These are phyloP conservation scores for Fabriciana adippe DNA, from an alignment of 2,888 invertebrate species.

Conservation along the genomic window DNA sequence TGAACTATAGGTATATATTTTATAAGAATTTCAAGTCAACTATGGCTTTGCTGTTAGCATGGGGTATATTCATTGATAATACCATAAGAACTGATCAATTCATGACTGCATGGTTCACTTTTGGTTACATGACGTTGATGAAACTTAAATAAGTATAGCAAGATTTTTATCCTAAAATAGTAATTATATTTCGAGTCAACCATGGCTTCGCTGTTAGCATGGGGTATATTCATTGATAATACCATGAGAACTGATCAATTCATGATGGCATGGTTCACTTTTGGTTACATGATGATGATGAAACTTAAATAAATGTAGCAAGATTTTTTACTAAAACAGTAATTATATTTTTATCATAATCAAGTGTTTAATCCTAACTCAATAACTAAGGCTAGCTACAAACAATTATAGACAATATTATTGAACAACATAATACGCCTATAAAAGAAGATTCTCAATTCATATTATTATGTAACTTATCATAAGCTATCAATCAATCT, in stretches of 20 bases:
- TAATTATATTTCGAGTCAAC: too few relatives aligned
- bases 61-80: constrained; percentile 2
- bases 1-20: not conserved
- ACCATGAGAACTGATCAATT: not conserved
- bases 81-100: not conserved
- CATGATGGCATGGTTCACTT: not conserved
- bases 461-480: too few relatives aligned
- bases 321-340: too few relatives aligned
- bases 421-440: too few relatives aligned
- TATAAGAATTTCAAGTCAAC: not conserved
- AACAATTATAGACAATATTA: too few relatives aligned
- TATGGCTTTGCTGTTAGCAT: constrained; percentile 7
- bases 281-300: not conserved
- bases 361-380: too few relatives aligned
- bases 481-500: too few relatives aligned
- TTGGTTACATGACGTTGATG: not conserved
- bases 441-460: too few relatives aligned
- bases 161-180: too few relatives aligned
- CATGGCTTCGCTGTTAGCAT: constrained; percentile 8
- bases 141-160: not conserved
- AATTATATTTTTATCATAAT: too few relatives aligned
- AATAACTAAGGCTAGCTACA: too few relatives aligned
- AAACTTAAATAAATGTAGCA: not conserved
- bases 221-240: constrained; percentile 4
- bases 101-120: not conserved